These are phyloP conservation scores for Drosophila atroscutellata DNA, from an alignment of 2,888 invertebrate genomes.

Conservation along the genomic window DNA sequence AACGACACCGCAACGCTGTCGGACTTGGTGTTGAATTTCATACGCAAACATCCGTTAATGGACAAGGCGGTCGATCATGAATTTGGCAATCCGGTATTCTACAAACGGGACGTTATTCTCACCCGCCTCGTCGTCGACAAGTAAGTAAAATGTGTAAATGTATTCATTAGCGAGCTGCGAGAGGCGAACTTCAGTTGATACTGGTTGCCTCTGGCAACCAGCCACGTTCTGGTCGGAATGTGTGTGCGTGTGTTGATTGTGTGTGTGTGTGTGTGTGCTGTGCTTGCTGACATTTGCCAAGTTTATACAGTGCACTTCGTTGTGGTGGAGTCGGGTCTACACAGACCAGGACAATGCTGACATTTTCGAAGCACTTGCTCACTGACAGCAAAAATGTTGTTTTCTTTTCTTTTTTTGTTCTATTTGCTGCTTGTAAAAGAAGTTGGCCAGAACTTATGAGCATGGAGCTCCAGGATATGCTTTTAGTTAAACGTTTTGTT, in stretches of 20 bases:
- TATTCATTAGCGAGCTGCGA: conserved; percentile 71
- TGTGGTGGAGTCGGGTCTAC: conserved; percentile 28
- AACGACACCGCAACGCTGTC: conserved; percentile 96
- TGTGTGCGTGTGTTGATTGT: conserved; percentile 12
- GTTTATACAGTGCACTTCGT: conserved; percentile 52
- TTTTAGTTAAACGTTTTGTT: conserved; percentile 76
- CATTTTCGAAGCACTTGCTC: conserved; percentile 58
- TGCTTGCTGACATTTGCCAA: conserved; percentile 68
- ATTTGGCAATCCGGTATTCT: conserved; percentile 96
- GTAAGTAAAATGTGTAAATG: conserved; percentile 81
- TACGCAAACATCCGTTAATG: conserved; percentile 98
- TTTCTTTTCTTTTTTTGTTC: conserved; percentile 15
- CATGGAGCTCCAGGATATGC: conserved; percentile 73
- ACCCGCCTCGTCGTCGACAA: conserved; percentile 96
- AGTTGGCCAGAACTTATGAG: conserved; percentile 76
- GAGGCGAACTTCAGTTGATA: conserved; percentile 6
- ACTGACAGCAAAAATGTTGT: conserved; percentile 56
- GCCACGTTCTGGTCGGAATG: conserved; percentile 26
- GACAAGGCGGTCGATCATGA: conserved; percentile 97
- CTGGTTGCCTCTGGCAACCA: conserved; percentile 31
- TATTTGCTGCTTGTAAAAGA: conserved; percentile 57
- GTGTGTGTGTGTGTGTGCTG: conserved; percentile 9
- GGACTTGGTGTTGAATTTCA: conserved; percentile 97
- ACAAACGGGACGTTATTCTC: conserved; percentile 95
- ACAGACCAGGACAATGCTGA: conserved; percentile 35